Base-by-base conservation (phyloP, 2,888 invertebrate species). In the Crossocerus cetratus region DNA sequence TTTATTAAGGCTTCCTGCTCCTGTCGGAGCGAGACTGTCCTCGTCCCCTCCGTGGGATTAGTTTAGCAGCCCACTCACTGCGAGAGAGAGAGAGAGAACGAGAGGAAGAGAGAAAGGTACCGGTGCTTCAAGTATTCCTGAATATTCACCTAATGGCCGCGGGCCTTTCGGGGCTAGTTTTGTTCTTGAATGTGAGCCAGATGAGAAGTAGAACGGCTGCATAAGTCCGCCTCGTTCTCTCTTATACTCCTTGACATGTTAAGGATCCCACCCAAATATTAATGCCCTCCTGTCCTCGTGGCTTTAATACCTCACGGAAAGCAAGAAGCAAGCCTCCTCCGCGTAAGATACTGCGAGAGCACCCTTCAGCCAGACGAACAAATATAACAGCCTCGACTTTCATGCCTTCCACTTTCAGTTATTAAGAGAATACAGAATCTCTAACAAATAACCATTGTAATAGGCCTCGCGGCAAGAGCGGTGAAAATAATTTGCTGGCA, bases 151-250 rank as follows among this genome's bases (percentile, higher is more conserved):
- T 78, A 78, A 81, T 78, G 80, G 80, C 69, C 69, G 69, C 70
- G 54, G 69, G 75, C 60, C 69, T 80, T 78, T 73, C 71, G 60
- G 49, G 58, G 75, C 78, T 73, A 72, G 76, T 80, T 80, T 78
- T 71, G 73, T 71, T 80, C 75, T 81, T 80, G 81, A 81, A 80
- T 78, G 64, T 59, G 71, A 78, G 78, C 78, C 80, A 81, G 65
- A 57, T 49, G 44, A 57, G 56, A 73, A 73, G 59, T 78, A 80
- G 80, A 69, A 76, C 76, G 71, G 54, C 56, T 63, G 54, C 20
- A 68, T 54, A 60, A 63, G 49, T 22, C 65, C 55, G 16, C 18
- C 20, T 49, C 22, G 5, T 49, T 49, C 54, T 45, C 69, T 74
- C 72, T 71, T 72, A 62, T 62, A 55, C 61, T 49, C 49, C 32